Evolutionary conservation across 2,888 invertebrate genomes (phyloP).

Genomic region (Nowickia ferox): DNA sequence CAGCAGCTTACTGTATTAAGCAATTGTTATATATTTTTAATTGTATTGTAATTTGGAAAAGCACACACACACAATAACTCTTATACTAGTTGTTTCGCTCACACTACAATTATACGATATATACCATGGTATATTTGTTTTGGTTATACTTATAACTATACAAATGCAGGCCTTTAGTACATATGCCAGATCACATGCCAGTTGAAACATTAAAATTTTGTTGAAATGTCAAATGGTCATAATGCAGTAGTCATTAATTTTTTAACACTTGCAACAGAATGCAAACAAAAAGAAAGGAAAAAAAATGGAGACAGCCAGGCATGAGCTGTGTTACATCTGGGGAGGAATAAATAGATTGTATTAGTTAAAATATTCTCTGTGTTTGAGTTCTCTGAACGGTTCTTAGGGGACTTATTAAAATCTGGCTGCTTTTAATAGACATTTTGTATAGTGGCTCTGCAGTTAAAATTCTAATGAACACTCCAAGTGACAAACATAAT

Average conservation of each 20-base stretch:
- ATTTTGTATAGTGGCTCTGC: slow-evolving; percentile 1
- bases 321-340: neutral
- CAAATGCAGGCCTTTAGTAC: no score
- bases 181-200: slow-evolving; percentile 13
- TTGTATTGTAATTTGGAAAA: no score
- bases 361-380: slow-evolving; percentile 36
- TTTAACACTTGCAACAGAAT: slow-evolving; percentile 57
- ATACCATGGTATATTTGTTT: no score
- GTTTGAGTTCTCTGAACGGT: slow-evolving; percentile 24
- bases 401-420: slow-evolving; percentile 62
- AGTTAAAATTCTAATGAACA: slow-evolving; percentile 50
- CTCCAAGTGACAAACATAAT: slow-evolving; percentile 54
- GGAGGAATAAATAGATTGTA: slow-evolving; percentile 29
- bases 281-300: slow-evolving; percentile 17
- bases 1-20: no score
- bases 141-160: no score
- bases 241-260: slow-evolving; percentile 69
- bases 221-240: slow-evolving; percentile 64
- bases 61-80: no score
- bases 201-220: slow-evolving; percentile 43
- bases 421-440: slow-evolving; percentile 40
- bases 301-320: neutral
- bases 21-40: no score
- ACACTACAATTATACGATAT: no score
- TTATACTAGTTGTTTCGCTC: no score